Conservation (phyloP, 1,140 invertebrate species). For the Megalonaias nervosa region DNA sequence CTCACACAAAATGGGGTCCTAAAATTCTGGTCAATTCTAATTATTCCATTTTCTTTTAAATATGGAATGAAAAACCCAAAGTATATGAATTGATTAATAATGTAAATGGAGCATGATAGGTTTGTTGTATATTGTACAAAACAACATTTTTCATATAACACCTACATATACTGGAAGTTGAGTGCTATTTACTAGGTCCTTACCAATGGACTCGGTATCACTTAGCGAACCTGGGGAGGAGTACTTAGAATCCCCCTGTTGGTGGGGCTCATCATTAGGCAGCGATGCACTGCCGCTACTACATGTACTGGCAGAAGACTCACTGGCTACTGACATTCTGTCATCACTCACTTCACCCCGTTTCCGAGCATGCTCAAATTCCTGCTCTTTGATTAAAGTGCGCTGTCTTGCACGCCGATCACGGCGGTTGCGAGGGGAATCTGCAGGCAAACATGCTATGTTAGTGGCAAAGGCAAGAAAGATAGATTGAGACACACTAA, state of each 20-base stretch:
- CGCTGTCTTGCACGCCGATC: conserved; percentile 85
- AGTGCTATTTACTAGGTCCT: conserved; percentile 11
- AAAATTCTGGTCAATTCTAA: no score
- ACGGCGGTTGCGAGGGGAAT: conserved; percentile 39
- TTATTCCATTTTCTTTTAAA: no score
- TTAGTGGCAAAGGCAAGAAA: conserved; percentile 37
- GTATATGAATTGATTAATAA: no score
- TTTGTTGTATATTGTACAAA: no score
- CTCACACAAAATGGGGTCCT: no score
- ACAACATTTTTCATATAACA: no score
- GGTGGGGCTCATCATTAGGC: conserved; percentile 31
- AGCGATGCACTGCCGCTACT: conserved; percentile 36
- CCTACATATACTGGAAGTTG: no score
- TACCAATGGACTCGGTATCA: conserved; percentile 55
- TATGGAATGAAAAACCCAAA: no score
- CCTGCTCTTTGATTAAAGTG: conserved; percentile 85
- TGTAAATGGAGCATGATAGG: no score
- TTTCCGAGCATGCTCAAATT: conserved; percentile 50
- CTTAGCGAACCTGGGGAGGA: conserved; percentile 52
- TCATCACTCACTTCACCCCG: conserved; percentile 29
- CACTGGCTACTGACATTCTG: conserved; percentile 45
- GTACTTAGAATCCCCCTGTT: conserved; percentile 32
- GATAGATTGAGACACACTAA: conserved; percentile 7
- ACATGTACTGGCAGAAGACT: conserved; percentile 47
- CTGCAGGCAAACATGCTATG: conserved; percentile 50